These are phyloP conservation scores for Metacarcinus magister DNA, from an alignment of 2,888 invertebrate genomes.

Conservation along the genomic window DNA sequence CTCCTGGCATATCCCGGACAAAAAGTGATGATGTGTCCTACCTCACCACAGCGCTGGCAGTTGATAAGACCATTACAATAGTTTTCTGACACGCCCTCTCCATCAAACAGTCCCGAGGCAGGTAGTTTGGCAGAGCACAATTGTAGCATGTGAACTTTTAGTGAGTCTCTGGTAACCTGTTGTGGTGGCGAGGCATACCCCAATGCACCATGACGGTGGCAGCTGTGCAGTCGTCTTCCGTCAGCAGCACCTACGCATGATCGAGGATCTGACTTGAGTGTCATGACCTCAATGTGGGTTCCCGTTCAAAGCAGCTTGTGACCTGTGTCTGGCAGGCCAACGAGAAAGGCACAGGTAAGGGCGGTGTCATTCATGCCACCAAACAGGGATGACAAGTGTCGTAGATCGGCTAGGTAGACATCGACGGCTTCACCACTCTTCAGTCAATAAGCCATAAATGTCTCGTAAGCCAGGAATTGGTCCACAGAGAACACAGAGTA, in stretches of 20 bases:
- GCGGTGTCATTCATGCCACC: background rate
- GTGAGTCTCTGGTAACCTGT: background rate
- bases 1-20: background rate
- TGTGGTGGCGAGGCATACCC: background rate
- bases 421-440: background rate
- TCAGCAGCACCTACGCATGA: background rate
- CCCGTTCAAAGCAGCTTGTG: background rate
- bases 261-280: background rate
- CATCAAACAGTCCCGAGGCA: background rate
- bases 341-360: background rate
- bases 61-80: background rate
- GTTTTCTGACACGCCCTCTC: background rate
- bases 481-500: background rate
- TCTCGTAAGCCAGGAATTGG: background rate
- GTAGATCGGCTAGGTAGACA: background rate
- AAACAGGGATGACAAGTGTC: background rate
- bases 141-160: constrained; percentile 10
- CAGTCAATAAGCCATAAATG: background rate
- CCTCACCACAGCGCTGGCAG: background rate
- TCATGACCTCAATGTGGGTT: background rate
- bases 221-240: background rate
- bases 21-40: background rate
- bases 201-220: background rate
- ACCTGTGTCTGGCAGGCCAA: background rate
- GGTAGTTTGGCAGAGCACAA: background rate